Base-by-base conservation (phyloP, 2,113 vertebrate species). In the Tupaia chinensis region DNA sequence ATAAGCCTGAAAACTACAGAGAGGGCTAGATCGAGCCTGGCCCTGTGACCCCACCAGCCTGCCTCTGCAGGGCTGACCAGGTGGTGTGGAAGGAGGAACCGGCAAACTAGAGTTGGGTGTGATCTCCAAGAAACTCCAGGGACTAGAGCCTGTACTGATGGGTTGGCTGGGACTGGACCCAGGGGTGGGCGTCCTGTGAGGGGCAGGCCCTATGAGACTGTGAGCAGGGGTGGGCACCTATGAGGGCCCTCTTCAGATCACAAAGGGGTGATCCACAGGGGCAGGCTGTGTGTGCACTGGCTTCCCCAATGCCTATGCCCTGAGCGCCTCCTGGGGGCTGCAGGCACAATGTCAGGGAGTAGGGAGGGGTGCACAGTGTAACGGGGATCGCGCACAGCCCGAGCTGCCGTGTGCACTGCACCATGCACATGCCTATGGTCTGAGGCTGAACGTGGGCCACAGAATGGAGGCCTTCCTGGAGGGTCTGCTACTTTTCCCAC, bases 41-140 rank as follows among this genome's bases (percentile, higher is more conserved):
- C 44, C 7, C 20, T 10, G 53, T 34, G 56, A 4, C 65, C 7
- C 68, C 0, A 0, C 88, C 66, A 4, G 0, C 27, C n/a, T 1
- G 15, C 61, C 53, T 78, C 44, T 29, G 60, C 0, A 25, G 34
- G 78, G 22, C 61, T 66, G 23, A 34, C 8, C 34, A 34, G 56
- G 22, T 9, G 0, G n/a, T 16, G 0, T 0, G 27, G 34, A 79
- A 10, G 22, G 25, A 66, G 63, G 34, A 56, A 10, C 77, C 27
- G 13, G 58, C 9, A 19, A 19, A 14, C 69, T 34, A 19, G 53
- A 58, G 58, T 58, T 3, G 9, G 11, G 89, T 1, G 5, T 34
- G 8, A 13, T 20, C 9, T 15, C 3, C 1, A 14, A n/a, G 44
- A n/a, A 19, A 10, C 0, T 0, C 0, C 0, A 20, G 53, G 53